phyloP scores from a whole-genome alignment of 2,113 vertebrate genomes.

The Erpornis zantholeuca region DNA sequence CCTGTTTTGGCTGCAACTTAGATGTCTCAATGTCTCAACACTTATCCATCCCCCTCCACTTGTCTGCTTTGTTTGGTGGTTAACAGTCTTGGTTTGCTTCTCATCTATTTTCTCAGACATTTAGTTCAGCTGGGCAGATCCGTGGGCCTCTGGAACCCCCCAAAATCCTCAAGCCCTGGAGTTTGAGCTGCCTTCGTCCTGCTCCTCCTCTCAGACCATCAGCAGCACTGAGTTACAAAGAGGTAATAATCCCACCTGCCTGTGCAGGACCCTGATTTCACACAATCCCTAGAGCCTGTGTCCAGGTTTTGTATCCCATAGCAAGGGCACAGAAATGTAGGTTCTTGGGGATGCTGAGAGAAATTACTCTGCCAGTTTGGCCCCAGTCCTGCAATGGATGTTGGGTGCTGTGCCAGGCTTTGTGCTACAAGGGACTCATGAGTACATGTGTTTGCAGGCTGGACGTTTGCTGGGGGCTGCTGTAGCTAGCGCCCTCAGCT shows the following conservation, averaged over 20 bases:
- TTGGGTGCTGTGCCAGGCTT: neutral
- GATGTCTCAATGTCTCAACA: neutral
- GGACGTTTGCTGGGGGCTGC: neutral
- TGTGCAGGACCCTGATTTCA: neutral
- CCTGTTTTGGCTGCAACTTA: neutral
- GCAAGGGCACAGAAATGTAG: neutral
- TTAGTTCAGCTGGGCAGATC: conserved; percentile 72
- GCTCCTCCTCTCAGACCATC: conserved; percentile 95
- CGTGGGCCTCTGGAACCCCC: conserved; percentile 92
- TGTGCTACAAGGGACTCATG: neutral
- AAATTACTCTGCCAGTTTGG: neutral
- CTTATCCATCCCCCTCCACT: neutral
- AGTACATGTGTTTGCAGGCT: neutral
- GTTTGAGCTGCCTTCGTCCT: conserved; percentile 94
- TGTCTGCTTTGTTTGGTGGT: neutral
- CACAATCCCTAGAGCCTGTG: neutral
- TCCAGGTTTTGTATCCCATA: neutral
- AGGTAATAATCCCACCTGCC: conserved; percentile 78
- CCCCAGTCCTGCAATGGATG: neutral
- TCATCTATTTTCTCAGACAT: conserved; percentile 76
- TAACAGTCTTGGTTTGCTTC: conserved; percentile 63
- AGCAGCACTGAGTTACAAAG: conserved; percentile 94
- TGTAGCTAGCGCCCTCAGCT: neutral
- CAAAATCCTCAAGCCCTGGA: conserved; percentile 94
- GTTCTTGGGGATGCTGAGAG: neutral